A percentile compares a stretch with the other conserved stretches of the same genome.
These are phyloP conservation scores for Diabrotica virgifera DNA, from an alignment of 1,140 invertebrate genomes.

Conservation along the genomic window DNA sequence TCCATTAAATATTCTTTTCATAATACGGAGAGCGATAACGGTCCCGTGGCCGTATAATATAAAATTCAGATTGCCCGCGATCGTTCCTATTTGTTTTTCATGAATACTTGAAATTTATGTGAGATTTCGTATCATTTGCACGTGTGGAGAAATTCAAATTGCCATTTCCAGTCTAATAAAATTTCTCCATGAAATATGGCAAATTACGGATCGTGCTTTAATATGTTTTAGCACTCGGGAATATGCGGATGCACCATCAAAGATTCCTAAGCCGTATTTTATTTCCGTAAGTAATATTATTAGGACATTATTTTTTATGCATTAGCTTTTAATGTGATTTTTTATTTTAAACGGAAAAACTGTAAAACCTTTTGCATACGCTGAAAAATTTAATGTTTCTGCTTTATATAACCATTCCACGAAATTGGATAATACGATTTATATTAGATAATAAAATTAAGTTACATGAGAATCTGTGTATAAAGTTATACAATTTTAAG, in stretches of 20 bases:
- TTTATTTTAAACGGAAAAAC: too few species aligned
- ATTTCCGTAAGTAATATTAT: too few species aligned
- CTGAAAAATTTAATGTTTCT: too few species aligned
- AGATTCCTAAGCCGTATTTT: background rate
- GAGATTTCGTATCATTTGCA: slow-evolving; percentile 22
- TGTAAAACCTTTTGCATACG: too few species aligned
- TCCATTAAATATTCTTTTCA: background rate
- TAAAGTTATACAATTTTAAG: too few species aligned
- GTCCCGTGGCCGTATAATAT: slow-evolving; percentile 9
- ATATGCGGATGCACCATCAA: background rate
- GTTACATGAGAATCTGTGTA: too few species aligned
- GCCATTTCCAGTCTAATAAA: slow-evolving; percentile 19
- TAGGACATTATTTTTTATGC: too few species aligned
- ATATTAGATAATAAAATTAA: too few species aligned
- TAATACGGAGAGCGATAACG: background rate
- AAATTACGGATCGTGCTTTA: slow-evolving; percentile 19
- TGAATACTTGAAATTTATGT: slow-evolving; percentile 20
- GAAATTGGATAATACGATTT: too few species aligned
- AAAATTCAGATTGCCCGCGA: slow-evolving; percentile 19
- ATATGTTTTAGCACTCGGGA: slow-evolving; percentile 16
- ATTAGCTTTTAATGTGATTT: too few species aligned
- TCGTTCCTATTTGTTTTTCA: slow-evolving; percentile 16
- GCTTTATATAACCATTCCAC: too few species aligned
- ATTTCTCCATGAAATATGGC: slow-evolving; percentile 14
- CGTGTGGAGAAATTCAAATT: slow-evolving; percentile 20